These are phyloP conservation scores for Oxystoma pomonae DNA, from an alignment of 2,888 invertebrate genomes.

Conservation along the genomic window DNA sequence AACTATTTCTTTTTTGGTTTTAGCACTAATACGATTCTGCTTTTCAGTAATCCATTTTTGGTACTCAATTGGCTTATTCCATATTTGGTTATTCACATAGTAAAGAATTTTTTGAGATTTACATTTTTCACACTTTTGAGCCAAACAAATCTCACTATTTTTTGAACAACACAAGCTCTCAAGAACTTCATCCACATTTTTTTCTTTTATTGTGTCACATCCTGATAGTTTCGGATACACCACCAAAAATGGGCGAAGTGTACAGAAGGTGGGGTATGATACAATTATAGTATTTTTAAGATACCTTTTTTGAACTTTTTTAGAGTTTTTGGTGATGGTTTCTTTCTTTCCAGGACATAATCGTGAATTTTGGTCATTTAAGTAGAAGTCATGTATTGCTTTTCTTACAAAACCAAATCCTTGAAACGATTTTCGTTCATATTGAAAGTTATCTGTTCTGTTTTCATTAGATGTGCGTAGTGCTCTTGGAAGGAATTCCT, in stretches of 20 bases:
- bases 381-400: not conserved
- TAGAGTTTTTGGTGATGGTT: not conserved
- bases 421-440: not conserved
- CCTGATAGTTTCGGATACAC: not conserved
- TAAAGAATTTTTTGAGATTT: not conserved
- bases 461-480: not conserved
- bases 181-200: not conserved
- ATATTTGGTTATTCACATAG: not conserved
- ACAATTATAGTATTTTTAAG: not conserved
- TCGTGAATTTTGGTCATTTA: not conserved
- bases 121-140: not conserved
- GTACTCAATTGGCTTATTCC: not conserved
- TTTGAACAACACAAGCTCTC: not conserved
- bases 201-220: conserved; percentile 1
- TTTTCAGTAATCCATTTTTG: not conserved
- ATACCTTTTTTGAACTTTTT: not conserved
- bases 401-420: not conserved
- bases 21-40: not conserved
- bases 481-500: not conserved
- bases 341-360: conserved; percentile 1
- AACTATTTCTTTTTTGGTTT: conserved; percentile 6
- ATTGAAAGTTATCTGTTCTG: not conserved
- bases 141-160: not conserved
- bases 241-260: not conserved
- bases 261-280: conserved; percentile 1